Evolutionary conservation across 37 sponge, comb jelly and placozoan genomes (phyloP).

Genomic region (Agelas oroides): DNA sequence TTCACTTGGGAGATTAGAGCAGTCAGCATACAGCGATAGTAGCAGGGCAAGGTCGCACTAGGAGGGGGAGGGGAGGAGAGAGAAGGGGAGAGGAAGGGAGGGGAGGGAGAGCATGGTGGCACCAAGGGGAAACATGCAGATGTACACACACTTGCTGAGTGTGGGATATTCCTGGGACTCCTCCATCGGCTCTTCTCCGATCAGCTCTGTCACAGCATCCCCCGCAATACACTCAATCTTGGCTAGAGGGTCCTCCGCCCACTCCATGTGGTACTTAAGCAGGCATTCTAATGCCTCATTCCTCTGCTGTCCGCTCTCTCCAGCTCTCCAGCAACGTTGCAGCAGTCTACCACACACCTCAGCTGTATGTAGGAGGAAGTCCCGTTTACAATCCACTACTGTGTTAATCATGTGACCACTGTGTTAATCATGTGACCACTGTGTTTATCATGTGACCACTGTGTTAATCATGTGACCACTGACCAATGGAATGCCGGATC

Average conservation of each 20-base stretch:
- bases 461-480: conserved; percentile 6
- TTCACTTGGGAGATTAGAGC: conserved; percentile 62
- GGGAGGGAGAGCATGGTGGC: neutral
- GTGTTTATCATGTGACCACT: too few species aligned
- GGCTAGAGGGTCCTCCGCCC: conserved; percentile 62
- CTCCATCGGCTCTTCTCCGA: conserved; percentile 51
- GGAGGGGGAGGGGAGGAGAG: neutral
- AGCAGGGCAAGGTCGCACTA: conserved; percentile 72
- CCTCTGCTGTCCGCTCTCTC: conserved; percentile 51
- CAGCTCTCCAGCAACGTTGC: conserved; percentile 48
- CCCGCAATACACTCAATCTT: conserved; percentile 47
- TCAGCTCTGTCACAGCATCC: conserved; percentile 41
- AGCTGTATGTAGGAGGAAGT: conserved; percentile 42
- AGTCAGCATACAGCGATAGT: conserved; percentile 57
- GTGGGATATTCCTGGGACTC: conserved; percentile 44
- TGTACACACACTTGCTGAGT: conserved; percentile 48
- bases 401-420: too few species aligned
- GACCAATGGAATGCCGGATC: conserved; percentile 17
- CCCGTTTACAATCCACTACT: too few species aligned
- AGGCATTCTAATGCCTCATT: conserved; percentile 65
- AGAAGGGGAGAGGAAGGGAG: neutral
- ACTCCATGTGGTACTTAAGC: conserved; percentile 68
- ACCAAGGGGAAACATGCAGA: neutral
- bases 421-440: neutral
- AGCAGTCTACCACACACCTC: conserved; percentile 41